Base-by-base conservation (phyloP, 2,797 vertebrate species). In the Tiaroga cobitis region DNA sequence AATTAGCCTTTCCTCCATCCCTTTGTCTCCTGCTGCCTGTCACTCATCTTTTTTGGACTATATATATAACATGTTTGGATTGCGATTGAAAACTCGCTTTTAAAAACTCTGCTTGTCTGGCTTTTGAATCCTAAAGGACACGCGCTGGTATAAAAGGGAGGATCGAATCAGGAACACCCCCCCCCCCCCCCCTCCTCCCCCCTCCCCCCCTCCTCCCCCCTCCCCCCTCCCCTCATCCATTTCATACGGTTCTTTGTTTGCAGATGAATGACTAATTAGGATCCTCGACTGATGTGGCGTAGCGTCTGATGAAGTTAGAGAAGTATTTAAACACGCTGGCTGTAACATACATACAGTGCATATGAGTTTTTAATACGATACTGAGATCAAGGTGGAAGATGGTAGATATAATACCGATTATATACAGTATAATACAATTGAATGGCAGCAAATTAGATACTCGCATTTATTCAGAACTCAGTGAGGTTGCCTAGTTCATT, bases 1-100 rank as follows among this genome's bases (percentile, higher is more conserved):
- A 87, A 87, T 87, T 87, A 87, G 69, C 41, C 70, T 77, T 76
- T 70, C 37, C 74, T 79, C 49, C 54, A 79, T 86, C 67, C 43
- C 51, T 82, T 82, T 82, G 65, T 86, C 72, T 70, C 63, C 51
- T 13, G 65, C 72, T 24, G 73, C 74, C 39, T 82, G 65, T 84
- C 83, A 84, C 9, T 84, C 83, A 72, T 37, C 46, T 49, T 61
- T 70, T 10, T 18, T 10, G 26, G 39, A 79, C 51, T 84, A 78
- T 61, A 43, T 13, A 43, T 43, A 43, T 43, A 46, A 51, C 9
- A 10, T 78, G 51, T 79, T 72, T 61, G 26, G 49, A 32, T 32
- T 72, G 37, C 21, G 51, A 41, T 8, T 84, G 65, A 70, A 79
- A 69, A 78, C 51, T 70, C 46, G 49, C 65, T 68, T 77, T 56